Evolutionary conservation across 1,140 invertebrate genomes (phyloP).

Genomic region (Aphaenogaster ashmeadi): DNA sequence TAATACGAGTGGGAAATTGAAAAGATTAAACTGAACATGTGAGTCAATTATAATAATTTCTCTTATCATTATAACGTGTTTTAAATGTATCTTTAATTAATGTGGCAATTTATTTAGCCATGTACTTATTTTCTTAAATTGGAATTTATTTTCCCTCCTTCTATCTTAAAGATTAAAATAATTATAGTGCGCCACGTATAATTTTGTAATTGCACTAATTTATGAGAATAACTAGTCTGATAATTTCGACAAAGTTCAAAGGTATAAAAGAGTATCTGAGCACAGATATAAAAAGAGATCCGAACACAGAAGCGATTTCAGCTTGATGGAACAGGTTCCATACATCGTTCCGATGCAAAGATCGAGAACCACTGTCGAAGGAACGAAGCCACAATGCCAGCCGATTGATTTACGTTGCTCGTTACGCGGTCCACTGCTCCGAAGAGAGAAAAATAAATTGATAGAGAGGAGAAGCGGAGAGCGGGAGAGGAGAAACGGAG

Average conservation of each 20-base stretch:
- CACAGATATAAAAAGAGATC: neutral
- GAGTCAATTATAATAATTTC: neutral
- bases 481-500: conserved; percentile 32
- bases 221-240: neutral
- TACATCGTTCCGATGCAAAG: conserved; percentile 38
- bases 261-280: neutral
- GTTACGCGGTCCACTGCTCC: conserved; percentile 86
- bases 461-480: conserved; percentile 79
- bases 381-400: conserved; percentile 85
- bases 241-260: neutral
- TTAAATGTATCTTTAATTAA: conserved; percentile 8
- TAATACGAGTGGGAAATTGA: neutral
- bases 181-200: neutral
- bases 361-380: conserved; percentile 75
- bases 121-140: neutral
- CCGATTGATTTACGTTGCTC: conserved; percentile 88
- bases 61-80: neutral
- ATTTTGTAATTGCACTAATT: conserved; percentile 5
- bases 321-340: neutral
- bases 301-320: neutral
- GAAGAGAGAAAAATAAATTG: conserved; percentile 87
- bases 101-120: neutral
- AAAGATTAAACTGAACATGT: neutral
- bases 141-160: neutral
- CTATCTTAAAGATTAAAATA: neutral